These are phyloP conservation scores for Doris montereyensis DNA, from an alignment of 2,888 invertebrate species.

Conservation along the genomic window DNA sequence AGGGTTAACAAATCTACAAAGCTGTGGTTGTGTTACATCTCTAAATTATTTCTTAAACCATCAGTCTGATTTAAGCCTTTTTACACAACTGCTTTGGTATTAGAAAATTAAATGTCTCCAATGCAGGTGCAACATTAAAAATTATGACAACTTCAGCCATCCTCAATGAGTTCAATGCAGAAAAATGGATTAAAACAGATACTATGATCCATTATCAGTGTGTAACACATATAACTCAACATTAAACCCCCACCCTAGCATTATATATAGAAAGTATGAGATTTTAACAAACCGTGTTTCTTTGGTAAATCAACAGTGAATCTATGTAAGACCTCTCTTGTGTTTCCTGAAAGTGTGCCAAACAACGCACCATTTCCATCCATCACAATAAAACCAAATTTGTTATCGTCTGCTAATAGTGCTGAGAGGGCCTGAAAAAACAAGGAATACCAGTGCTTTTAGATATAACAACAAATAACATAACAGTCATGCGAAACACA, in stretches of 20 bases:
- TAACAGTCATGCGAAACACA: too few species aligned
- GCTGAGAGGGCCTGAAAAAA: constrained; percentile 92
- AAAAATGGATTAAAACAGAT: neutral
- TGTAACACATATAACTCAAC: neutral
- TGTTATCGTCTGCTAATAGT: constrained; percentile 97
- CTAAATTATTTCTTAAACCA: too few species aligned
- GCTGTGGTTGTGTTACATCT: too few species aligned
- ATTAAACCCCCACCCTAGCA: neutral
- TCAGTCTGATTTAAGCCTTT: too few species aligned
- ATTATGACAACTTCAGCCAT: too few species aligned
- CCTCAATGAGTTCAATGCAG: too few species aligned
- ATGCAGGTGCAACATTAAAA: too few species aligned
- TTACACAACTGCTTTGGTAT: too few species aligned
- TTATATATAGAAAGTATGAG: neutral
- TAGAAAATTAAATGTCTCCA: too few species aligned
- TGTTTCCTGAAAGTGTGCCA: constrained; percentile 97
- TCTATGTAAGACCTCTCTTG: constrained; percentile 93
- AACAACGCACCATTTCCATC: constrained; percentile 99
- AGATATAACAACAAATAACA: too few species aligned
- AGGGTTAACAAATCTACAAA: too few species aligned
- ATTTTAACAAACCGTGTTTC: constrained; percentile 92
- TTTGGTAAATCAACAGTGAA: constrained; percentile 99
- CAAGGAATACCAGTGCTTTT: too few species aligned
- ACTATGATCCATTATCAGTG: neutral
- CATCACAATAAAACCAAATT: constrained; percentile 99